Evolutionary conservation across 2,113 vertebrate species (phyloP), one percentile per base, ranked within the genome.

Genomic region (Eonycteris spelaea): DNA sequence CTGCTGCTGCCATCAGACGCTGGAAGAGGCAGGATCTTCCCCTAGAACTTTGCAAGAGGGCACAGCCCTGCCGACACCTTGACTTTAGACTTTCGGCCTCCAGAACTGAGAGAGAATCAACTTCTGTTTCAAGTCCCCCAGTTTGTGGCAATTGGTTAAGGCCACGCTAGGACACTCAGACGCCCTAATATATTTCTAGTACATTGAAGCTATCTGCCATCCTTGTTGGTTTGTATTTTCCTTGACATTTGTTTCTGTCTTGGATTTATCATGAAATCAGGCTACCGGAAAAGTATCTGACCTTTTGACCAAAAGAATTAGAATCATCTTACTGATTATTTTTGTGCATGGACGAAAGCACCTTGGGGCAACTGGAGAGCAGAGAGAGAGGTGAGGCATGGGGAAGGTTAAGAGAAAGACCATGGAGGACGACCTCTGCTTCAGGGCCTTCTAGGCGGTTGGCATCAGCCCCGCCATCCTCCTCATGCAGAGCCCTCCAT

Each of bases 161-260:
- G 55, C 22, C 8, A 51, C 71, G 48, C 70, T 71, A 35, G 15
- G 82, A 77, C 71, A 5, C 53, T 22, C 19, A 35, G 38, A 38
- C 6, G 7, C 38, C 48, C 65, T 74, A 45, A 35, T 26, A 35
- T 26, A 6, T 35, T 70, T 59, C 82, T 51, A 28, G 12, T 22
- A 0, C 13, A 1, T 24, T 13, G 14, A 53, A 74, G 18, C 55
- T 18, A 3, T 5, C 4, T 2, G 1, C 15, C 7, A 11, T 22
- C 16, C 91, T 73, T 30, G 18, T 28, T 30, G 7, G 3, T 15
- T 59, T 77, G 30, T 35, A 61, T 59, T 68, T 57, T 57, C 30
- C 48, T 45, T 57, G 18, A 51, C 38, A 0, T 68, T 74, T 33
- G 55, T 74, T 63, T 84, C 68, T n/a, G 15, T 55, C 80, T 85